Conservation (phyloP, 2,888 invertebrate genomes). For the Leptogaster cylindrica region DNA sequence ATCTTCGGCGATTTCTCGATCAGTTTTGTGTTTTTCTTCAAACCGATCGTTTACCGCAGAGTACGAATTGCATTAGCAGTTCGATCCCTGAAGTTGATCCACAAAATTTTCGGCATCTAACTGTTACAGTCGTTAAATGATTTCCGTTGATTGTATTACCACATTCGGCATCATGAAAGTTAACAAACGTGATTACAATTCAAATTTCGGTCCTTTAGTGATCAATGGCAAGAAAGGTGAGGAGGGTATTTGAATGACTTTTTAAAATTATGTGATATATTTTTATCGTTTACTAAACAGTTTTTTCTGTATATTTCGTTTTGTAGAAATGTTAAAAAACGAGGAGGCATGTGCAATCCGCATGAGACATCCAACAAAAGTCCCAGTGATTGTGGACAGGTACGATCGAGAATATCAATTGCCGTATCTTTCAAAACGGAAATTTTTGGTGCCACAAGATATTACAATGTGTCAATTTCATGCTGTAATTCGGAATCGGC, state of each 20-base stretch:
- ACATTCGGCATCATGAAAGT: constrained; percentile 44
- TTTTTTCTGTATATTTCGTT: constrained; percentile 2
- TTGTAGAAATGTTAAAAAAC: constrained; percentile 57
- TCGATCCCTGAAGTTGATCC: too few species aligned
- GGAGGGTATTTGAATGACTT: background rate
- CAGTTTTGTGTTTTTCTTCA: constrained; percentile 15
- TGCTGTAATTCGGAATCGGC: constrained; percentile 72
- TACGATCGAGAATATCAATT: constrained; percentile 79
- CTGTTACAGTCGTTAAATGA: constrained; percentile 33
- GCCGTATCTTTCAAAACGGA: constrained; percentile 81
- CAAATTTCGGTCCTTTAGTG: constrained; percentile 42
- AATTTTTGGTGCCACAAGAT: constrained; percentile 88
- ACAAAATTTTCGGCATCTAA: background rate
- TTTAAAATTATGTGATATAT: background rate
- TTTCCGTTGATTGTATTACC: constrained; percentile 33
- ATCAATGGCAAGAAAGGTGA: constrained; percentile 41
- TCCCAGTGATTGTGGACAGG: constrained; percentile 84
- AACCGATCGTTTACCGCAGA: too few species aligned
- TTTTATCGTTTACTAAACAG: too few species aligned
- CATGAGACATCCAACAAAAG: constrained; percentile 79
- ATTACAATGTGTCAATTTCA: constrained; percentile 88
- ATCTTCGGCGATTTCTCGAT: background rate
- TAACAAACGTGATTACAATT: constrained; percentile 44
- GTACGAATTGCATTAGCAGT: too few species aligned
- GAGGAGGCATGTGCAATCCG: constrained; percentile 81